These are phyloP conservation scores for Rhea americana DNA, from an alignment of 2,113 vertebrate species.

Conservation along the genomic window DNA sequence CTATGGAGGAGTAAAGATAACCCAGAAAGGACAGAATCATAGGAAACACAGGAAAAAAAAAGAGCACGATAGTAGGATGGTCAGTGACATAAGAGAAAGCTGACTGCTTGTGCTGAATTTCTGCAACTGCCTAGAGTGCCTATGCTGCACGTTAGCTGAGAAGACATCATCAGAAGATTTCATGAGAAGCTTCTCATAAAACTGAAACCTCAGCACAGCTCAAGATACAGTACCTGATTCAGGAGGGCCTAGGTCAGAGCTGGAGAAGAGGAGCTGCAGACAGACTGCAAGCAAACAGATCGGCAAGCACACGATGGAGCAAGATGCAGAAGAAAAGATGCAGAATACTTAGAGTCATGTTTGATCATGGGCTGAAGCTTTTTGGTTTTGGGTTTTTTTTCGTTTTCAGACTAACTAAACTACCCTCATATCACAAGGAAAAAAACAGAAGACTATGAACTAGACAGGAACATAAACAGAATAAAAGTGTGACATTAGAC, in stretches of 20 bases:
- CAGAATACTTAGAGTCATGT: fast-evolving
- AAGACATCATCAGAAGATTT: background rate
- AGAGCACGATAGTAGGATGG: fast-evolving
- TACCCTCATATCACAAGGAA: background rate
- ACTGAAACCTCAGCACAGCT: fast-evolving
- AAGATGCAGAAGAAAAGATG: background rate
- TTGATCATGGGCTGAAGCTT: no score
- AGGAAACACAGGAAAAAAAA: fast-evolving
- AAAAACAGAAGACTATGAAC: background rate
- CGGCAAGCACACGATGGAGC: background rate
- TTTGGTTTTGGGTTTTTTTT: no score
- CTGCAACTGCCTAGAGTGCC: background rate
- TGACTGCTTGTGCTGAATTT: background rate
- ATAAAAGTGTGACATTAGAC: no score
- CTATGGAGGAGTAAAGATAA: background rate
- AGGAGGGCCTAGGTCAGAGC: background rate
- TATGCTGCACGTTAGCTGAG: background rate
- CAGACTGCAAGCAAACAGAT: fast-evolving
- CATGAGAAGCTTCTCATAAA: background rate
- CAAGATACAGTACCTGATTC: fast-evolving
- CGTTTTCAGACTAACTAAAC: background rate
- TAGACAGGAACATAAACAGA: no score
- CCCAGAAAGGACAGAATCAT: background rate
- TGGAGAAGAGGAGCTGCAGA: fast-evolving
- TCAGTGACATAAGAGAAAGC: background rate